Percentiles rank a stretch among this genome's conserved stretches.
phyloP scores from a whole-genome alignment of 2,797 vertebrate genomes.

The Paratrypauchen microcephalus region DNA sequence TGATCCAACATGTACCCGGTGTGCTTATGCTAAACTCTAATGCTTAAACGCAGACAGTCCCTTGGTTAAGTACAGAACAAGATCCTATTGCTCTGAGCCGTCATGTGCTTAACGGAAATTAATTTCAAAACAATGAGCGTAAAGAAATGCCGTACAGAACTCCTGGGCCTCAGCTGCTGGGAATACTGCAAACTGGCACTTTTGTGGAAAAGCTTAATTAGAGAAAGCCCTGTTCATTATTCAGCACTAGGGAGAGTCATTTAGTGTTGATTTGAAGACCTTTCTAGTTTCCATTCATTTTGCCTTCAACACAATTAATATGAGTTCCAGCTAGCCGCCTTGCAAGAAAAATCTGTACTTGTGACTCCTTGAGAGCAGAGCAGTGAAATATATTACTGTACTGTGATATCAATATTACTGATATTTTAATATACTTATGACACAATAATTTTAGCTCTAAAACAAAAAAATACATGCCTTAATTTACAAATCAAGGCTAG shows the following conservation, averaged over 20 bases:
- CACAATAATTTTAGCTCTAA: no score
- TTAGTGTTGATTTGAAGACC: slow-evolving; percentile 5
- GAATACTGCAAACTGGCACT: slow-evolving; percentile 11
- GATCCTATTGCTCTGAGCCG: slow-evolving; percentile 6
- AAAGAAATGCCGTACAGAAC: slow-evolving; percentile 1
- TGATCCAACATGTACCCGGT: background rate
- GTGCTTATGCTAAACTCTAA: background rate
- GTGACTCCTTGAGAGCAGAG: background rate
- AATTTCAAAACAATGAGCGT: slow-evolving; percentile 11
- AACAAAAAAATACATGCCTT: no score
- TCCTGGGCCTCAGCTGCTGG: slow-evolving; percentile 4
- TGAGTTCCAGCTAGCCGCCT: background rate
- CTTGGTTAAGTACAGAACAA: background rate
- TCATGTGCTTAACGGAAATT: slow-evolving; percentile 21
- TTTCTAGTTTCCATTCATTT: slow-evolving; percentile 11
- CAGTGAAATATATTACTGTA: background rate
- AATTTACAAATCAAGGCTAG: no score
- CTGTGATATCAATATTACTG: no score
- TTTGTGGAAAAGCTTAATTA: slow-evolving; percentile 22
- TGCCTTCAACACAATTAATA: slow-evolving; percentile 3
- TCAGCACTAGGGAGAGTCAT: slow-evolving; percentile 1
- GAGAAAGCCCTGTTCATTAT: slow-evolving; percentile 12
- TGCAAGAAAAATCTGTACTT: background rate
- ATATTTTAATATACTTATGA: no score
- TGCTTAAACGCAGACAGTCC: background rate